Conservation (phyloP, 2,113 vertebrate genomes). For the Archilochus colubris region DNA sequence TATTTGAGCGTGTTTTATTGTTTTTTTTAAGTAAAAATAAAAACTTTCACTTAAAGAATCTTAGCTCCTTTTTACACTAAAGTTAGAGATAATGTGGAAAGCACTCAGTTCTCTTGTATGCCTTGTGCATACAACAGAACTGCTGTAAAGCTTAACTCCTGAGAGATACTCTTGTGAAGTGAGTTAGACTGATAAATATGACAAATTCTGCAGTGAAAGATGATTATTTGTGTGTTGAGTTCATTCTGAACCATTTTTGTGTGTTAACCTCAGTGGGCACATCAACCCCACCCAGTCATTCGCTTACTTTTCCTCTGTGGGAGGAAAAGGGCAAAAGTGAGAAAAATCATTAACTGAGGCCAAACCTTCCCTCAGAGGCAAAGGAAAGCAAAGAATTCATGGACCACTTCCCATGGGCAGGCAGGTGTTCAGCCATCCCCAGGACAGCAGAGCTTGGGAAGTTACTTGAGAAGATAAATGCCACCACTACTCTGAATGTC, state of each 20-base stretch:
- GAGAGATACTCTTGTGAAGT: neutral
- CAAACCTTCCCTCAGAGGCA: neutral
- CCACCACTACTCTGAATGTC: too few species aligned
- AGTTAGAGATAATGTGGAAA: neutral
- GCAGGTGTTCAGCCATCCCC: too few species aligned
- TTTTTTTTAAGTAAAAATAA: neutral
- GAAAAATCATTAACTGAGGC: neutral
- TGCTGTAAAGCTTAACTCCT: neutral
- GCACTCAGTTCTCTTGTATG: neutral
- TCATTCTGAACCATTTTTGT: neutral
- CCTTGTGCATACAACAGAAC: neutral
- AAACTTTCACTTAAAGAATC: neutral
- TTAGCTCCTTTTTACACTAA: neutral
- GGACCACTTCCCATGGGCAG: neutral
- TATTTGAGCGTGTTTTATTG: neutral
- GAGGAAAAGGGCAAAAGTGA: neutral
- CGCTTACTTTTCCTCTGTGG: neutral
- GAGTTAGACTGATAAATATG: neutral
- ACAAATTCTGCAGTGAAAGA: neutral
- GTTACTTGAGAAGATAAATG: too few species aligned
- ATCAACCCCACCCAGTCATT: neutral
- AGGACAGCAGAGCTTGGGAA: too few species aligned
- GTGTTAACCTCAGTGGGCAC: neutral
- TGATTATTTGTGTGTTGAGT: neutral
- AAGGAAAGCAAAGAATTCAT: neutral